phyloP scores from a whole-genome alignment of 2,888 invertebrate genomes.

The Drosophila kanekoi region DNA sequence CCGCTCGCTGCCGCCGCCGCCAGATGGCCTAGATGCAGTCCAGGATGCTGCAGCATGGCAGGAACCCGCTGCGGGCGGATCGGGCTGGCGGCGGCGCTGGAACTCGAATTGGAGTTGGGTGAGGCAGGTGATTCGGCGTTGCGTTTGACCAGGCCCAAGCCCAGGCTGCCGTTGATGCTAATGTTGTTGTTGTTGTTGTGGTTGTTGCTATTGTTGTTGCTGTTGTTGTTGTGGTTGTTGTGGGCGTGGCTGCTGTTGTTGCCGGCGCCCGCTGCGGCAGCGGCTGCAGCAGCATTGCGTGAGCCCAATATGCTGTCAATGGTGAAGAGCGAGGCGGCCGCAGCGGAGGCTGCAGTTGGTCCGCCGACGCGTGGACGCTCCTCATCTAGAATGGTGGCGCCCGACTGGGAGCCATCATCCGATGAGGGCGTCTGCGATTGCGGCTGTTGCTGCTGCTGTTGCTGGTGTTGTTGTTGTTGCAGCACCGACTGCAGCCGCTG shows the following conservation, averaged over 20 bases:
- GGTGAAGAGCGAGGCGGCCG: constrained; percentile 90
- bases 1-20: constrained; percentile 87
- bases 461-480: constrained; percentile 77
- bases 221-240: constrained; percentile 33
- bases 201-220: constrained; percentile 28
- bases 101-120: constrained; percentile 85
- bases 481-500: constrained; percentile 84
- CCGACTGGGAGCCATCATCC: constrained; percentile 82
- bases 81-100: constrained; percentile 86
- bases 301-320: constrained; percentile 95
- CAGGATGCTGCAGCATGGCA: constrained; percentile 86
- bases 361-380: constrained; percentile 67
- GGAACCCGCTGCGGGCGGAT: constrained; percentile 84
- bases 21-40: constrained; percentile 88
- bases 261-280: constrained; percentile 43
- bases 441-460: constrained; percentile 60
- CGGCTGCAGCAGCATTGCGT: constrained; percentile 69
- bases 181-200: constrained; percentile 43
- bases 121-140: constrained; percentile 84
- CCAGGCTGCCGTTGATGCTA: constrained; percentile 27
- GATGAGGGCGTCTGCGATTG: constrained; percentile 82
- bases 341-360: constrained; percentile 84
- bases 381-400: constrained; percentile 80
- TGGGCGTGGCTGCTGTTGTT: constrained; percentile 32
- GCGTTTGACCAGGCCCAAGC: constrained; percentile 64